These are phyloP conservation scores for Agonum fuliginosum DNA, from an alignment of 2,888 invertebrate genomes.

Conservation along the genomic window DNA sequence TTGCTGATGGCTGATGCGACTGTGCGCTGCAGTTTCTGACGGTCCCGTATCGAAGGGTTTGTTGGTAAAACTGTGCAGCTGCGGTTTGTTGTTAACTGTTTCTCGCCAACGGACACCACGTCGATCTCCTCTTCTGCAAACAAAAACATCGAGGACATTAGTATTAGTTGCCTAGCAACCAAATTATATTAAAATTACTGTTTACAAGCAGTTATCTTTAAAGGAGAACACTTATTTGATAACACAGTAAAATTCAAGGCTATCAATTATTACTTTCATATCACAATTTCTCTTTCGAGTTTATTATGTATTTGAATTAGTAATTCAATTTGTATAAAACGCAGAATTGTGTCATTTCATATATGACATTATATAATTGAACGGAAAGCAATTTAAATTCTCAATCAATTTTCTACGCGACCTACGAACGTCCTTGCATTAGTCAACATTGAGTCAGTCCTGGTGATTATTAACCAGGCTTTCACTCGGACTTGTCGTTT, in stretches of 20 bases:
- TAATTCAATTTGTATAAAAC: neutral
- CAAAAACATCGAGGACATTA: conserved; percentile 64
- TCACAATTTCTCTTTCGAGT: neutral
- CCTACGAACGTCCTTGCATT: conserved; percentile 41
- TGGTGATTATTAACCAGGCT: conserved; percentile 27
- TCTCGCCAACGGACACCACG: conserved; percentile 83
- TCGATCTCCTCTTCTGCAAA: conserved; percentile 90
- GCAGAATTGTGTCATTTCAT: neutral
- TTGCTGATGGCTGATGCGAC: conserved; percentile 77
- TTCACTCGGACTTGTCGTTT: conserved; percentile 29
- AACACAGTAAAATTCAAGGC: conserved; percentile 15
- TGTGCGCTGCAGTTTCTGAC: conserved; percentile 79
- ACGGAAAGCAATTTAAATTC: conserved; percentile 3
- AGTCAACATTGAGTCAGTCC: conserved; percentile 11
- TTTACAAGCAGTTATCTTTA: neutral
- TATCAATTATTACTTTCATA: conserved; percentile 24
- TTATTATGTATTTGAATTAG: conserved; percentile 1
- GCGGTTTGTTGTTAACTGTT: conserved; percentile 66
- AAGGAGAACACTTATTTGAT: conserved; percentile 10
- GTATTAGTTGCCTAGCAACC: conserved; percentile 19
- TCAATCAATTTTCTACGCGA: neutral
- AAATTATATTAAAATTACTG: neutral
- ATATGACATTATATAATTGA: neutral
- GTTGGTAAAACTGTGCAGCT: conserved; percentile 77
- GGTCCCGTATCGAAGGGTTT: conserved; percentile 81